These are phyloP conservation scores for Dipodomys merriami DNA, from an alignment of 2,113 vertebrate species.

Conservation along the genomic window DNA sequence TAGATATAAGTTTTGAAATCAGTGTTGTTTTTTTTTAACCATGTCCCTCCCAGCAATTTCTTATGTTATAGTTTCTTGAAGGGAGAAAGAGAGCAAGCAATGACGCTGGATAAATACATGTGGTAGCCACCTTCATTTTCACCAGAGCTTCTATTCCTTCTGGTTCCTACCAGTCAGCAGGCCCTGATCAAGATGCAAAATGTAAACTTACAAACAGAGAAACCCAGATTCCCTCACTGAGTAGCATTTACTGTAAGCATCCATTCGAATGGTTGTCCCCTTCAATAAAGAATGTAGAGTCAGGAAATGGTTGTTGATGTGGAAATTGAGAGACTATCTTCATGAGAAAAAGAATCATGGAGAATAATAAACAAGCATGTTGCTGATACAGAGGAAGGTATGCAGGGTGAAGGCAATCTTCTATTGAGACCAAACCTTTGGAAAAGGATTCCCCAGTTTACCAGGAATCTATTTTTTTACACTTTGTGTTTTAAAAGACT, in stretches of 20 bases:
- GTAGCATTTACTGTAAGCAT: not conserved
- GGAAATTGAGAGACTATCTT: not conserved
- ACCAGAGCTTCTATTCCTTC: not conserved
- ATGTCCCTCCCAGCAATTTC: not conserved
- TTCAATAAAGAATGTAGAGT: not conserved
- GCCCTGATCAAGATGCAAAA: not conserved
- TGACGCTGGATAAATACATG: not conserved
- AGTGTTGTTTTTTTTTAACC: not conserved
- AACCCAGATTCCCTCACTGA: not conserved
- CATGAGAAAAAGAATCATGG: not conserved
- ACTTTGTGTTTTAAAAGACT: not conserved
- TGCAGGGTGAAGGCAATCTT: not conserved
- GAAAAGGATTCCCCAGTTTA: not conserved
- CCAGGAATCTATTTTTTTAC: not conserved
- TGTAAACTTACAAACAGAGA: not conserved
- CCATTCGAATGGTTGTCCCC: not conserved
- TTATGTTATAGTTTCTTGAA: not conserved
- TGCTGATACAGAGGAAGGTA: not conserved
- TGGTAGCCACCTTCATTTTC: not conserved
- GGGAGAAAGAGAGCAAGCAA: not conserved
- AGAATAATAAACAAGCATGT: not conserved
- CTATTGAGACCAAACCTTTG: not conserved
- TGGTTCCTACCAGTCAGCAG: not conserved
- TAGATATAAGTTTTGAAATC: too few relatives aligned
- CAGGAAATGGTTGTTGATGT: not conserved